Evolutionary conservation across 2,888 invertebrate genomes (phyloP).

Genomic region (Cantharis nigra): DNA sequence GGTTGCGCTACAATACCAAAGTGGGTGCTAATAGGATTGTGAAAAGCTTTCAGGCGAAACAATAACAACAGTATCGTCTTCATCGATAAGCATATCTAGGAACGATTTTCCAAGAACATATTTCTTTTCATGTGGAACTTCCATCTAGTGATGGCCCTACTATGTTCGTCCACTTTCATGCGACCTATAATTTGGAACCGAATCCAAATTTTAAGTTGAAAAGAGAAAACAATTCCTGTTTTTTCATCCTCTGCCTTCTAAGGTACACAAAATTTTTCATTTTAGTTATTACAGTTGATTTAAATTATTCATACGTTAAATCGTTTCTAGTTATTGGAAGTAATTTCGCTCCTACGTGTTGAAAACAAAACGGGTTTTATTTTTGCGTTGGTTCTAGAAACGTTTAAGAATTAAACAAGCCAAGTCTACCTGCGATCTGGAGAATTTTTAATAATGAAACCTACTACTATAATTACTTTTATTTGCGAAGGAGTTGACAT

Average conservation of each 20-base stretch:
- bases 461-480: conserved; percentile 21
- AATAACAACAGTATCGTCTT: too few relatives aligned
- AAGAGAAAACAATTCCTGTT: neutral
- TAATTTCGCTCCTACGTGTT: conserved; percentile 24
- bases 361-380: conserved; percentile 16
- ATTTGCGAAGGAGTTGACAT: conserved; percentile 19
- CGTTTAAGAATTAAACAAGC: conserved; percentile 23
- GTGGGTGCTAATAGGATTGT: neutral
- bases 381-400: conserved; percentile 24
- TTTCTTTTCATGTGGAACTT: too few relatives aligned
- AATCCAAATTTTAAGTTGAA: neutral
- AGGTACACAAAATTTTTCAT: neutral
- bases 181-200: too few relatives aligned
- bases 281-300: neutral
- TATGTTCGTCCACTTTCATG: too few relatives aligned
- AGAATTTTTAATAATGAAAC: conserved; percentile 16
- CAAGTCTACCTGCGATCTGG: conserved; percentile 28
- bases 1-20: neutral
- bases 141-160: too few relatives aligned
- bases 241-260: neutral
- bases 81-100: too few relatives aligned
- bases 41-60: too few relatives aligned
- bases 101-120: too few relatives aligned
- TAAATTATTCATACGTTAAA: conserved; percentile 7
- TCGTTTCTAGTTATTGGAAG: conserved; percentile 19